These are phyloP conservation scores for Blera fallax DNA, from an alignment of 2,888 invertebrate genomes.

Conservation along the genomic window DNA sequence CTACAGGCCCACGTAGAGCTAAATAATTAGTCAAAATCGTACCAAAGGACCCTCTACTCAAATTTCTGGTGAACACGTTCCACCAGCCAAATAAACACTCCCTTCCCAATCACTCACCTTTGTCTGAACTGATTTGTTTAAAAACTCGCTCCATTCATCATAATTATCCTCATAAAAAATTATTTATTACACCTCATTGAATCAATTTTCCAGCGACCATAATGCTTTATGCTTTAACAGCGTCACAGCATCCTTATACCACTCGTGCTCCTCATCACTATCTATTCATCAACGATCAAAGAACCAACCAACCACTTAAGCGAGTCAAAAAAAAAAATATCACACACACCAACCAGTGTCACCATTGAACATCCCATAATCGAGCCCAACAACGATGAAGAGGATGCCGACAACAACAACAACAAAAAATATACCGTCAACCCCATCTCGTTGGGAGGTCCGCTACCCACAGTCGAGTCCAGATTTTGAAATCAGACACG, in stretches of 20 bases:
- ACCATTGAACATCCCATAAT: conserved; percentile 23
- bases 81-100: neutral
- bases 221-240: neutral
- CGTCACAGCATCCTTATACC: neutral
- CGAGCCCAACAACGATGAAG: neutral
- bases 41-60: too few relatives aligned
- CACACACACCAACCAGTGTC: conserved; percentile 22
- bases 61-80: too few relatives aligned
- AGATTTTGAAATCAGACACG: conserved; percentile 36
- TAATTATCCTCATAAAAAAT: neutral
- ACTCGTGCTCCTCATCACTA: neutral
- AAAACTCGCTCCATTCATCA: conserved; percentile 12
- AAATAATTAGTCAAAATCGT: too few relatives aligned
- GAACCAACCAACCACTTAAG: conserved; percentile 10
- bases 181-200: conserved; percentile 27
- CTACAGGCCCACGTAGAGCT: too few relatives aligned
- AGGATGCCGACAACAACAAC: neutral
- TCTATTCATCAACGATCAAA: conserved; percentile 23
- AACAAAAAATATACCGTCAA: neutral
- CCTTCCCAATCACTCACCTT: neutral
- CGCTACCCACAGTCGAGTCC: neutral
- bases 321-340: conserved; percentile 17
- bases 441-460: neutral
- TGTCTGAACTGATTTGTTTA: conserved; percentile 6
- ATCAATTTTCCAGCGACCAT: conserved; percentile 28